Conservation (phyloP, 2,797 vertebrate species). For the Diplodus puntazzo region DNA sequence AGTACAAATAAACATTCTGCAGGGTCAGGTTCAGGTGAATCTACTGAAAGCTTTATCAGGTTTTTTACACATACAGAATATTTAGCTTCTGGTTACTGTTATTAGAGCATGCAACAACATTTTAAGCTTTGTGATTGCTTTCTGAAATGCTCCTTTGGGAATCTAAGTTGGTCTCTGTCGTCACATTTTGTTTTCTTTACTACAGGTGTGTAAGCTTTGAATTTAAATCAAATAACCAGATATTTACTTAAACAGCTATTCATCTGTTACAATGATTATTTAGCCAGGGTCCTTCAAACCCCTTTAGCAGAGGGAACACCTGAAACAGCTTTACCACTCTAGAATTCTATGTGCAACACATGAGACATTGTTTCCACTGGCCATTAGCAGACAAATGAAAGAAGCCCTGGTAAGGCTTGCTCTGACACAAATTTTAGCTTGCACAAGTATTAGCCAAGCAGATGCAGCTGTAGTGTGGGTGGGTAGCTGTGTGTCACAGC, state of each 20-base stretch:
- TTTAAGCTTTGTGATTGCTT: neutral
- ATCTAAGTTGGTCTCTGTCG: neutral
- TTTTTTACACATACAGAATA: neutral
- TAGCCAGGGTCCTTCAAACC: neutral
- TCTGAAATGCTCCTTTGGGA: neutral
- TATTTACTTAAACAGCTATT: neutral
- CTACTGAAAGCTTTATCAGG: neutral
- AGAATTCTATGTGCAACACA: too few relatives aligned
- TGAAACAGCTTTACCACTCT: too few relatives aligned
- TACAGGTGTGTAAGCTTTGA: neutral
- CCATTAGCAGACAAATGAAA: neutral
- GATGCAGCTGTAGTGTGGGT: conserved; percentile 26
- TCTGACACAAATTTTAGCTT: neutral
- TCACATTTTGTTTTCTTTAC: neutral
- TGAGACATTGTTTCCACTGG: neutral
- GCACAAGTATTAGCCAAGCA: neutral
- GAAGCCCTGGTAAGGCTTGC: neutral
- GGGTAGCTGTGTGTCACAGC: conserved; percentile 26
- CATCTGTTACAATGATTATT: neutral
- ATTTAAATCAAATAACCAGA: neutral
- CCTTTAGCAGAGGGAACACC: too few relatives aligned
- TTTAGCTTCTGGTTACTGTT: neutral
- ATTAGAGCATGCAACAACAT: neutral
- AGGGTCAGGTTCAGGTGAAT: neutral
- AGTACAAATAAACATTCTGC: neutral